Conservation (phyloP, 2,113 vertebrate species). For the Eolophus roseicapilla region DNA sequence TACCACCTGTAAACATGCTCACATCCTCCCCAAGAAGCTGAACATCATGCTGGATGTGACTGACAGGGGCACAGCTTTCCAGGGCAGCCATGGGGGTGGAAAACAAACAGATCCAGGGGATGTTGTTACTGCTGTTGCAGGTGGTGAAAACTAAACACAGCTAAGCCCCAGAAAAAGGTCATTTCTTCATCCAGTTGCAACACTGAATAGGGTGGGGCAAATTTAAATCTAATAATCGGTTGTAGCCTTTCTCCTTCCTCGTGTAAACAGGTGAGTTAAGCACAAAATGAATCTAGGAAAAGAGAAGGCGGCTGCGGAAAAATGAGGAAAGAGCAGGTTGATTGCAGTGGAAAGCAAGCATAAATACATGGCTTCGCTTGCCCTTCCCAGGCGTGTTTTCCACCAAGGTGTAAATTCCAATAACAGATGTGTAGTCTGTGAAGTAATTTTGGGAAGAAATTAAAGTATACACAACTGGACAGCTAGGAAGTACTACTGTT, state of each 20-base stretch:
- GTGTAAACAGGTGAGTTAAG: neutral
- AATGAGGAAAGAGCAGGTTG: neutral
- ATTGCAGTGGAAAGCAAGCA: neutral
- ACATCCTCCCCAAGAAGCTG: neutral
- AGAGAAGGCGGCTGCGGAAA: neutral
- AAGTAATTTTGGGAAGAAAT: neutral
- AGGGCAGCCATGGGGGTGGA: neutral
- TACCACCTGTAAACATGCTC: fast-evolving
- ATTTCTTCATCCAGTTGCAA: neutral
- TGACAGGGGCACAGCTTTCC: neutral
- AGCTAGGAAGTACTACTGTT: neutral
- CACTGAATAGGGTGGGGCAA: neutral
- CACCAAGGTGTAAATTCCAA: neutral
- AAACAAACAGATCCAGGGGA: neutral
- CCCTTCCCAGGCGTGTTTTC: neutral
- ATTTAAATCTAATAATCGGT: neutral
- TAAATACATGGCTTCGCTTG: neutral
- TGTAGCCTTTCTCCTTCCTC: neutral
- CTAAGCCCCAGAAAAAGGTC: neutral
- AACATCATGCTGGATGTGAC: neutral
- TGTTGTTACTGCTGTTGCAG: neutral
- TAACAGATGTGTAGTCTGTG: neutral
- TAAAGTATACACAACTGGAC: neutral
- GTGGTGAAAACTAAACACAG: neutral
- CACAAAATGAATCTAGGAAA: neutral